Evolutionary conservation across 1,140 invertebrate species (phyloP).

Genomic region (fruit fly (Drosophila melanogaster)): Release_6_plus_ISO1_MT NT_033777.3:13211501-13212000

Average conservation of each 20-base stretch:
- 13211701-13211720: slow-evolving; percentile 16
- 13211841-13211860: slow-evolving; percentile 1
- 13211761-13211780: slow-evolving; percentile 66
- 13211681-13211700: slow-evolving; percentile 75
- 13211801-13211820: slow-evolving; percentile 46
- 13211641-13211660: slow-evolving; percentile 31
- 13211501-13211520: slow-evolving; percentile 48
- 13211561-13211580: slow-evolving; percentile 34
- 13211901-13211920: slow-evolving; percentile 81
- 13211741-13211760: slow-evolving; percentile 48
- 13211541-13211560: slow-evolving; percentile 39
- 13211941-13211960: slow-evolving; percentile 73
- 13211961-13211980: slow-evolving; percentile 66
- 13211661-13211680: slow-evolving; percentile 69
- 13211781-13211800: slow-evolving; percentile 11
- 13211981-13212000: slow-evolving; percentile 73
- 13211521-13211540: slow-evolving; percentile 44
- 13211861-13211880: slow-evolving; percentile 54
- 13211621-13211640: slow-evolving; percentile 16
- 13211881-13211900: slow-evolving; percentile 59
- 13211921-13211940: slow-evolving; percentile 84
- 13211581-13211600: slow-evolving; percentile 19
- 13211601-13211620: slow-evolving; percentile 61
- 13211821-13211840: slow-evolving; percentile 69
- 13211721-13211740: slow-evolving; percentile 37